Evolutionary conservation across 1,140 invertebrate species (phyloP).

Genomic region (Wiebesia pumilae): DNA sequence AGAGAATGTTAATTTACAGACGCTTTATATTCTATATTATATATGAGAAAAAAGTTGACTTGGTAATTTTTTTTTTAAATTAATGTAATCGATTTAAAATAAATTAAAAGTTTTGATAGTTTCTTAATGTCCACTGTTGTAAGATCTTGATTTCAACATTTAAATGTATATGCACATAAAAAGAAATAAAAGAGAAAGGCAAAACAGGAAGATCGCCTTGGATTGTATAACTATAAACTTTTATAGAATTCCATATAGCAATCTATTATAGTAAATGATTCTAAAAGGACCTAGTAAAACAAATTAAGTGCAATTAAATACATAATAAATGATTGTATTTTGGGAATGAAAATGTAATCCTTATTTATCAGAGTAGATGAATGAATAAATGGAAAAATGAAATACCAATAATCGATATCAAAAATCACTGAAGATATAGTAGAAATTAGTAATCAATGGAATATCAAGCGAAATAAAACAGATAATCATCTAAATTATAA

Average conservation of each 20-base stretch:
- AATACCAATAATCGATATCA: no score
- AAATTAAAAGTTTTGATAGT: slow-evolving; percentile 19
- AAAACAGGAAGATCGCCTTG: slow-evolving; percentile 45
- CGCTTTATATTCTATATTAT: not conserved
- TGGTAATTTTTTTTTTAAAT: not conserved
- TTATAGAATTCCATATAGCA: slow-evolving; percentile 33
- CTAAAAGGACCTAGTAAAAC: not conserved
- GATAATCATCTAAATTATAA: no score
- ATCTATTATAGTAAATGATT: slow-evolving; percentile 11
- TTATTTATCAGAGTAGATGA: no score
- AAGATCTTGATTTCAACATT: slow-evolving; percentile 23
- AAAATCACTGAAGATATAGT: no score
- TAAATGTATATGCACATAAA: slow-evolving; percentile 5
- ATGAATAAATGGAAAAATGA: no score
- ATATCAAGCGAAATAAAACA: no score
- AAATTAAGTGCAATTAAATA: not conserved
- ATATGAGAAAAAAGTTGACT: not conserved
- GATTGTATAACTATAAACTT: slow-evolving; percentile 36
- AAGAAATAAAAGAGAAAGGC: slow-evolving; percentile 46
- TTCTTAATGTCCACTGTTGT: not conserved
- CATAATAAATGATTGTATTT: no score
- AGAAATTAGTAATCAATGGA: no score
- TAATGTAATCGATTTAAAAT: slow-evolving; percentile 18
- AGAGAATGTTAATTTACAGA: not conserved
- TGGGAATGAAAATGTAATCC: no score